Percentiles rank a stretch among this genome's conserved stretches.
Conservation (phyloP, 2,888 invertebrate species). For the Ennomos quercinarius region DNA sequence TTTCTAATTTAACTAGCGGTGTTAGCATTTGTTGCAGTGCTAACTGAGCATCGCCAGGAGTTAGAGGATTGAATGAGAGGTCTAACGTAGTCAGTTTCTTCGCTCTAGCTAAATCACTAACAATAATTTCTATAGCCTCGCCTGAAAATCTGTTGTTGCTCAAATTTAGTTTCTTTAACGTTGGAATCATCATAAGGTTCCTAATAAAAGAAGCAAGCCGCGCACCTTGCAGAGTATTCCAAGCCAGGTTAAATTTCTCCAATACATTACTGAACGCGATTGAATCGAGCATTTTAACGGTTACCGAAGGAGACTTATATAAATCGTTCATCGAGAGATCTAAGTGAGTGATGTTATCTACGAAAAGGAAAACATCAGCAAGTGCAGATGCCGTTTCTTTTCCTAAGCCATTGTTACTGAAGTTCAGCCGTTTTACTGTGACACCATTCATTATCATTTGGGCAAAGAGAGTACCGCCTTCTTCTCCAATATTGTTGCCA, state of each 20-base stretch:
- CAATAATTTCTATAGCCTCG: slow-evolving; percentile 44
- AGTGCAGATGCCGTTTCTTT: slow-evolving; percentile 45
- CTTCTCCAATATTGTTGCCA: slow-evolving; percentile 53
- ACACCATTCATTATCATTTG: slow-evolving; percentile 44
- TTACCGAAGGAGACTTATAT: slow-evolving; percentile 38
- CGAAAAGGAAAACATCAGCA: slow-evolving; percentile 46
- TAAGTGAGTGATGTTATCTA: slow-evolving; percentile 49
- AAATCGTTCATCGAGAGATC: slow-evolving; percentile 59
- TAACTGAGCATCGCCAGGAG: slow-evolving; percentile 44
- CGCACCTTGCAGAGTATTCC: slow-evolving; percentile 51
- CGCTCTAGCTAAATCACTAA: slow-evolving; percentile 43
- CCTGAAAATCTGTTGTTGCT: slow-evolving; percentile 53
- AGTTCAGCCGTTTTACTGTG: slow-evolving; percentile 40
- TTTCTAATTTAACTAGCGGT: slow-evolving; percentile 49
- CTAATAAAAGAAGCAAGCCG: slow-evolving; percentile 47
- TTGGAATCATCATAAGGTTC: slow-evolving; percentile 43
- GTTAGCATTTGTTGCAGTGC: slow-evolving; percentile 49
- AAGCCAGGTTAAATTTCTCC: slow-evolving; percentile 53
- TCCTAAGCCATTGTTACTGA: slow-evolving; percentile 54
- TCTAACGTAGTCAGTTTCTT: slow-evolving; percentile 50
- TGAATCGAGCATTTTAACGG: slow-evolving; percentile 46
- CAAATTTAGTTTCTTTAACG: slow-evolving; percentile 48
- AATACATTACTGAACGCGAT: slow-evolving; percentile 45
- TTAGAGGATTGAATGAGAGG: slow-evolving; percentile 58
- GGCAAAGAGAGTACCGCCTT: slow-evolving; percentile 50